Percentiles rank a stretch among this genome's conserved stretches.
Evolutionary conservation across 2,797 vertebrate genomes (phyloP).

Genomic region (Chromobotia macracanthus): DNA sequence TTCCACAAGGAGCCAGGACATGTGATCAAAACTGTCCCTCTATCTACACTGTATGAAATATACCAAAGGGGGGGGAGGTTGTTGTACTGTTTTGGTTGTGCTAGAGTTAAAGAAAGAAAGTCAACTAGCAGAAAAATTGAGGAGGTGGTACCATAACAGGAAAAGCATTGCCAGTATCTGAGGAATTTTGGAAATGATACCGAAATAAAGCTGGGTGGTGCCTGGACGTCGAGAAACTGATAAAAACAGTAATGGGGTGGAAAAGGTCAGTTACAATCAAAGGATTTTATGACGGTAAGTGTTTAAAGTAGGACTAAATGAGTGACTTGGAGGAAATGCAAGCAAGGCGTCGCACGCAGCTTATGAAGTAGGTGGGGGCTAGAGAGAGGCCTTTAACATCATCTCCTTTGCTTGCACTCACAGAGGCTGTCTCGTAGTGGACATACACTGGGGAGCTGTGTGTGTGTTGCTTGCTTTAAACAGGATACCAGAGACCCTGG

Average conservation of each 20-base stretch:
- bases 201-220: constrained; percentile 72
- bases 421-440: constrained; percentile 38
- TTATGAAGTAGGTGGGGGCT: constrained; percentile 18
- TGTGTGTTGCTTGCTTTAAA: constrained; percentile 52
- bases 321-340: constrained; percentile 65
- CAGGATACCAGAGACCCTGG: constrained; percentile 69
- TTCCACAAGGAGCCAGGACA: constrained; percentile 55
- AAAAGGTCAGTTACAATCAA: constrained; percentile 72
- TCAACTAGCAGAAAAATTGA: constrained; percentile 63
- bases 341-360: constrained; percentile 47
- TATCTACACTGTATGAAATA: constrained; percentile 60
- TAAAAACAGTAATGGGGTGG: constrained; percentile 73
- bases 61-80: constrained; percentile 68
- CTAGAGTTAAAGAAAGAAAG: constrained; percentile 54
- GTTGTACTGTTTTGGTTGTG: too few species aligned
- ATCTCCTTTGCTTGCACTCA: constrained; percentile 44
- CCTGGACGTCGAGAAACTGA: constrained; percentile 69
- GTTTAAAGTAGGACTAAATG: constrained; percentile 63
- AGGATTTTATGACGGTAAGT: constrained; percentile 56
- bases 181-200: constrained; percentile 67
- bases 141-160: constrained; percentile 76
- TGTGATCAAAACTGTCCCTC: constrained; percentile 60
- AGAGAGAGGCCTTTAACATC: constrained; percentile 34
- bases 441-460: constrained; percentile 31
- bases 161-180: constrained; percentile 78